Base-by-base conservation (phyloP, 2,797 vertebrate species). In the Sebastes matsubarae region DNA sequence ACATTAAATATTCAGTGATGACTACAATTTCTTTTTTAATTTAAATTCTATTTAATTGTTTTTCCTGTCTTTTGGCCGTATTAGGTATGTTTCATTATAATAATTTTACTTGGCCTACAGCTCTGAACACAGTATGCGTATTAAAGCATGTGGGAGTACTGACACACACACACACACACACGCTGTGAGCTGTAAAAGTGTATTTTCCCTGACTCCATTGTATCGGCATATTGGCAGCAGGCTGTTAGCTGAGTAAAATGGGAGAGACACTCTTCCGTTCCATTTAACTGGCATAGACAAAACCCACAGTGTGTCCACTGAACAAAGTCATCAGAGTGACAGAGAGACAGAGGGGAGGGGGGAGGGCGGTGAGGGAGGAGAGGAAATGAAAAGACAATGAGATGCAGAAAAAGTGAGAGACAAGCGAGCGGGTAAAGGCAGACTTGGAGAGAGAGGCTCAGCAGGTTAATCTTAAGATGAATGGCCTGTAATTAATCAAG, bases 401-500 rank as follows among this genome's bases (percentile, higher is more conserved):
- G 68, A 80, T 24, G 70, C 22, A 59, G 60, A 73, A 46, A 72
- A 52, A 84, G 52, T 64, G 64, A 72, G 38, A 67, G 79, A 80
- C 70, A 74, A 38, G 75, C 30, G n/a, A 74, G 68, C 4, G 6
- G 58, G 55, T 24, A 8, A 12, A 74, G 86, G 60, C 34, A 58
- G 64, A 88, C 32, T 36, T 27, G n/a, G 61, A 57, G 82, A 50
- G 65, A 57, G 75, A 75, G 72, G 50, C 87, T 66, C 89, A 86
- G 87, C 85, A 78, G 85, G 88, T 83, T 90, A 72, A 89, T 84
- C 72, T 88, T 67, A 75, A 78, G 50, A 91, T 82, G 88, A 92
- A 89, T 85, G 82, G 83, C 66, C 86, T 77, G 79, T 88, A 92
- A 91, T 92, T 88, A 90, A 93, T 91, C 89, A 89, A 84, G 82